These are phyloP conservation scores for Phyllotis vaccarum DNA, from an alignment of 2,797 vertebrate species.

Conservation along the genomic window DNA sequence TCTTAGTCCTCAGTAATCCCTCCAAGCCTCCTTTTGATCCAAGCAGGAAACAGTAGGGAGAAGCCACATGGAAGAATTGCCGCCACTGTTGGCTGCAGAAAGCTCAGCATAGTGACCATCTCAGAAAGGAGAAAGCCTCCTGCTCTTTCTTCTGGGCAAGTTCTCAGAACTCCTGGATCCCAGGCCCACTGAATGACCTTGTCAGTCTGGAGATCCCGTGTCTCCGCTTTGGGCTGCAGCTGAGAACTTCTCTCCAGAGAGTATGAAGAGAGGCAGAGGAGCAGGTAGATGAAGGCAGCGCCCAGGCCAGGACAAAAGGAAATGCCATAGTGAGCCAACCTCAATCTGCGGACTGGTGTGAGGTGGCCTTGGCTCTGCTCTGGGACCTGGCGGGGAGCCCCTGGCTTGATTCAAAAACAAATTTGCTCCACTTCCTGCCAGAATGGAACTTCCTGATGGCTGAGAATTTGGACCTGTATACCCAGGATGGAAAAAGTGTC, in stretches of 20 bases:
- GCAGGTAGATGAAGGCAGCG: background rate
- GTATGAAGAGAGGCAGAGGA: background rate
- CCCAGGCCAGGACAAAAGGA: background rate
- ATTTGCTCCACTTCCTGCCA: conserved; percentile 78
- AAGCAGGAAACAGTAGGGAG: background rate
- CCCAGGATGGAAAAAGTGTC: conserved; percentile 44
- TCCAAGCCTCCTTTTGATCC: background rate
- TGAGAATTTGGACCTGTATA: conserved; percentile 56
- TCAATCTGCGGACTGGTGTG: accelerated
- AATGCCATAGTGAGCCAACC: background rate
- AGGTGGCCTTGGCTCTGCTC: conserved; percentile 63
- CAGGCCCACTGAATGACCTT: background rate
- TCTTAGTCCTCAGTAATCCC: background rate
- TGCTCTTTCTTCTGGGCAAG: background rate
- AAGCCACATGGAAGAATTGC: background rate
- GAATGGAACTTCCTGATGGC: conserved; percentile 70
- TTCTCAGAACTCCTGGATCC: background rate
- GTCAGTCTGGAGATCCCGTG: background rate
- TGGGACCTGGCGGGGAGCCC: conserved; percentile 61
- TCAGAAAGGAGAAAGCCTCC: background rate
- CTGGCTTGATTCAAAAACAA: conserved; percentile 71
- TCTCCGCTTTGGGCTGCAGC: background rate
- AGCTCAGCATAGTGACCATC: background rate
- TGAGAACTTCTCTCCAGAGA: background rate
- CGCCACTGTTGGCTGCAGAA: no score